phyloP scores from a whole-genome alignment of 1,140 invertebrate species.

The Drosophila simulans region DNA sequence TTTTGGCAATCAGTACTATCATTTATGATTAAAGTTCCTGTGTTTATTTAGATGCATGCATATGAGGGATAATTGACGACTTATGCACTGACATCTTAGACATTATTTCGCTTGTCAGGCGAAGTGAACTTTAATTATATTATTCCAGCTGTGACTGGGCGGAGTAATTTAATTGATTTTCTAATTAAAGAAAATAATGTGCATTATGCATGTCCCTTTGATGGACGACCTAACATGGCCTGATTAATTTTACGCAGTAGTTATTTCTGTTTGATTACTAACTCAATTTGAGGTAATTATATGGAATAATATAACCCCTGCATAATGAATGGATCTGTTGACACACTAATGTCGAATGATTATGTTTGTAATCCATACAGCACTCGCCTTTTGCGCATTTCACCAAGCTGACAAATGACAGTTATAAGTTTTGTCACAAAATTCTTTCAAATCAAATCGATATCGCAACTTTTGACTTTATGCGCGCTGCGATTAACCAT shows the following conservation, averaged over 20 bases:
- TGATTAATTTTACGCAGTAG: constrained; percentile 19
- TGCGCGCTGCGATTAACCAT: constrained; percentile 49
- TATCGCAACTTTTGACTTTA: constrained; percentile 48
- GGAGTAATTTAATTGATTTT: constrained; percentile 61
- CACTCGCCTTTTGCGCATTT: neutral
- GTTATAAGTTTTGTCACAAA: constrained; percentile 33
- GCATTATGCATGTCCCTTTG: constrained; percentile 9
- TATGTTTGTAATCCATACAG: neutral
- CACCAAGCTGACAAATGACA: constrained; percentile 85
- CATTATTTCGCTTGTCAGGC: constrained; percentile 32
- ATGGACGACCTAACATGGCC: neutral
- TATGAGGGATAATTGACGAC: neutral
- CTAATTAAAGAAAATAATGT: constrained; percentile 70
- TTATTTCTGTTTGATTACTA: neutral
- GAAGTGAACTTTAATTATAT: constrained; percentile 70
- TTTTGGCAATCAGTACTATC: no score
- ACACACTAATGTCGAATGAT: neutral
- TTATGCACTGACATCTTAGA: constrained; percentile 9
- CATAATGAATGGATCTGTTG: neutral
- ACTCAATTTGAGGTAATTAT: constrained; percentile 46
- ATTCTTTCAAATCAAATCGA: constrained; percentile 11
- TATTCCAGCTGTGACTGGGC: constrained; percentile 50
- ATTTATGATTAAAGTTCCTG: no score
- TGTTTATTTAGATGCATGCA: no score
- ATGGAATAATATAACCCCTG: constrained; percentile 3